These are phyloP conservation scores for Drosophila takahashii DNA, from an alignment of 1,140 invertebrate genomes.

Conservation along the genomic window DNA sequence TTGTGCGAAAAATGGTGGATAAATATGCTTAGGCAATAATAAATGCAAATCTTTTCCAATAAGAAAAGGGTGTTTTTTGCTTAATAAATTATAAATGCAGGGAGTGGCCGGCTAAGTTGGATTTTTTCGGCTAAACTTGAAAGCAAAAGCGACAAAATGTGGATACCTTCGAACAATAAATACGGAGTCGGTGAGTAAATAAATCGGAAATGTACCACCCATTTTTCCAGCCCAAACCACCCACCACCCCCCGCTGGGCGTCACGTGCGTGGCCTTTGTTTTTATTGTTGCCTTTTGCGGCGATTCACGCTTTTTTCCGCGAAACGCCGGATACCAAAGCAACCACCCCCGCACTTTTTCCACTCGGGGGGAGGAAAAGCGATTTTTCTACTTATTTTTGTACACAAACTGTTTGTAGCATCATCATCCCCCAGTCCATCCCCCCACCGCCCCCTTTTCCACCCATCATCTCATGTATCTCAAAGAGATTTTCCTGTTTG, in stretches of 20 bases:
- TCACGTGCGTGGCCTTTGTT: slow-evolving; percentile 71
- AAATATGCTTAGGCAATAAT: slow-evolving; percentile 26
- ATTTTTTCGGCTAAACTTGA: slow-evolving; percentile 33
- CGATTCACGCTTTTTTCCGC: slow-evolving; percentile 80
- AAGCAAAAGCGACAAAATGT: slow-evolving; percentile 59
- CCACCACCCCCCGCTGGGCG: slow-evolving; percentile 40
- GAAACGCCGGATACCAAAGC: slow-evolving; percentile 53
- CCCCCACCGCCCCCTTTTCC: slow-evolving; percentile 3
- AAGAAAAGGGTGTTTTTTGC: slow-evolving; percentile 45
- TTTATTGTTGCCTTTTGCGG: slow-evolving; percentile 69
- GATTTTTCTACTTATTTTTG: slow-evolving; percentile 81
- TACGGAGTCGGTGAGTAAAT: slow-evolving; percentile 82
- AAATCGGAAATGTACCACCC: slow-evolving; percentile 22
- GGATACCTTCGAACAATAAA: slow-evolving; percentile 84
- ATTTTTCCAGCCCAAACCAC: slow-evolving; percentile 3
- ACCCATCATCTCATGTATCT: slow-evolving; percentile 23
- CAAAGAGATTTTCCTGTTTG: slow-evolving; percentile 72
- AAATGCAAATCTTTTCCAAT: slow-evolving; percentile 36
- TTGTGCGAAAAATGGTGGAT: slow-evolving; percentile 58
- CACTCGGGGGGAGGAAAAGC: slow-evolving; percentile 66
- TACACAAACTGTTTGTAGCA: slow-evolving; percentile 45
- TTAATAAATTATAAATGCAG: slow-evolving; percentile 22
- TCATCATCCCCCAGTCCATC: slow-evolving; percentile 20
- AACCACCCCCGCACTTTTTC: slow-evolving; percentile 42
- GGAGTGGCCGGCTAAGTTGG: slow-evolving; percentile 44